Percentiles rank a stretch among this genome's conserved stretches.
phyloP scores from a whole-genome alignment of 2,113 vertebrate species.

The Upupa epops region DNA sequence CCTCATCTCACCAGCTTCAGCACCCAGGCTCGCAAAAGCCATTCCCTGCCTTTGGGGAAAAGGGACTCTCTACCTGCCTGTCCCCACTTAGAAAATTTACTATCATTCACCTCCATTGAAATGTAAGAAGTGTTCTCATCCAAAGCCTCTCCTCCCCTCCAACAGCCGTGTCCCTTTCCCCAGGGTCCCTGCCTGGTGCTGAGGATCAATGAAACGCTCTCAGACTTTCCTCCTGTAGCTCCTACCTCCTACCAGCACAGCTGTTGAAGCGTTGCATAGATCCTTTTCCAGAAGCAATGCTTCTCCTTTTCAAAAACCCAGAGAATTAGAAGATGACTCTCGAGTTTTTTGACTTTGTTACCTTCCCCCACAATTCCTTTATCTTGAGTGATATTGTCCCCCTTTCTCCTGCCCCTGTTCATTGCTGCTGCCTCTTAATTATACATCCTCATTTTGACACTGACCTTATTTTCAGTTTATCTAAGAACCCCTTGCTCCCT shows the following conservation, averaged over 20 bases:
- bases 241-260: background rate
- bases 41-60: background rate
- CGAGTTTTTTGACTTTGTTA: background rate
- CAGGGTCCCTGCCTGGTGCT: accelerated
- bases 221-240: background rate
- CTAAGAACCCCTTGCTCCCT: background rate
- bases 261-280: background rate
- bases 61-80: background rate
- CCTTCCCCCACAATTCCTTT: background rate
- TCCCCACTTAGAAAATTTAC: background rate
- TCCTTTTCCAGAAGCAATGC: background rate
- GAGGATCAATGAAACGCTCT: background rate
- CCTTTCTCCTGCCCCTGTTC: background rate
- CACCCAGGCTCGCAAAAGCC: background rate
- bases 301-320: background rate
- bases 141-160: background rate
- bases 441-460: background rate
- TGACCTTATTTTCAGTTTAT: background rate
- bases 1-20: background rate
- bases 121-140: background rate
- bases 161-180: background rate
- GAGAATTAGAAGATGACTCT: background rate
- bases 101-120: background rate
- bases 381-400: background rate
- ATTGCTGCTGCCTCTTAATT: background rate